Evolutionary conservation across 2,888 invertebrate genomes (phyloP), one percentile per base, ranked within the genome.

Genomic region (Drosophila acutilabella): DNA sequence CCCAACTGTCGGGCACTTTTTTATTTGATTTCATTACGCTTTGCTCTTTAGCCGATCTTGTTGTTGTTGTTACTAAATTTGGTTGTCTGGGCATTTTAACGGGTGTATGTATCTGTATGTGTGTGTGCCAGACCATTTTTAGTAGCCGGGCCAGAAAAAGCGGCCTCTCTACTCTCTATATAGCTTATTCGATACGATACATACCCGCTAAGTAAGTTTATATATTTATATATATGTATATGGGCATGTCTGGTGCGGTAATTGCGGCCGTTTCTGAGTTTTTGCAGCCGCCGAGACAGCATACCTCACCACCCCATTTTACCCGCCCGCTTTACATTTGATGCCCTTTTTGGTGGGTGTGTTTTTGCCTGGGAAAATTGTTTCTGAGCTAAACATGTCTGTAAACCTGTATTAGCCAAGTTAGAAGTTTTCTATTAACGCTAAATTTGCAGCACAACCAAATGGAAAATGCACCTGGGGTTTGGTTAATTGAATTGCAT

Each of bases 41-140:
- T 64, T 62, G 74, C 78, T 78, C 67, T 74, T 83, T 80, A 71
- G 69, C 71, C 81, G 82, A 67, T 78, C 52, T 65, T 62, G 71
- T 62, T 68, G 75, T 66, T 64, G 64, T 66, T 81, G 87, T 81
- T 89, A 84, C 85, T 85, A 85, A 85, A 85, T 85, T 85, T 85
- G 85, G 85, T 89, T 85, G 85, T 85, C 85, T 85, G 80, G 81
- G 89, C 88, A 83, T 83, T 86, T 86, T 71, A 66, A 79, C 73
- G 45, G 52, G 42, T 53, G 7, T 48, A 2, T 56, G 18, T 61
- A 18, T 30, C 8, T 65, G 47, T 59, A 42, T 69, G 45, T 64
- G 64, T 81, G 77, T 69, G 74, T 66, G 71, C 74, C 73, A 82
- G 70, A 81, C 85, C 85, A 85, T 89, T 89, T 89, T 87, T 87